Conservation (phyloP, 2,888 invertebrate species). For the Iselma pallidipennis region DNA sequence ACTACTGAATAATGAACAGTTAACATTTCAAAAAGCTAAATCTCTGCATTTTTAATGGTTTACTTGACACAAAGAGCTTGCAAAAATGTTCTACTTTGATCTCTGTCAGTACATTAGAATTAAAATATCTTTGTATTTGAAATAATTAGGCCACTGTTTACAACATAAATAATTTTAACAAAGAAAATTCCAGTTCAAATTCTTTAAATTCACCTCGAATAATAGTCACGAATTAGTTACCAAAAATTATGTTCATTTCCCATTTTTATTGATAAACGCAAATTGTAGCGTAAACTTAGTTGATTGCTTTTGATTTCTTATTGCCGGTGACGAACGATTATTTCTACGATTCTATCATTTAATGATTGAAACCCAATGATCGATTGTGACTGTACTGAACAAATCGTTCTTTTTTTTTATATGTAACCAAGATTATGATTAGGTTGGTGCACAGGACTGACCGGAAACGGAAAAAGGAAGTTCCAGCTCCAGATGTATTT, state of each 20-base stretch:
- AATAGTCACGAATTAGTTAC: too few species aligned
- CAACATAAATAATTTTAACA: slow-evolving; percentile 30
- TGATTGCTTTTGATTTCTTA: neutral
- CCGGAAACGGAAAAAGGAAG: slow-evolving; percentile 26
- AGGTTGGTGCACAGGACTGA: slow-evolving; percentile 14
- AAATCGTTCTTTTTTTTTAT: slow-evolving; percentile 13
- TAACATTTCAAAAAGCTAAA: slow-evolving; percentile 36
- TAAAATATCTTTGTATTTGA: slow-evolving; percentile 33
- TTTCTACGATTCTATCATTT: slow-evolving; percentile 10
- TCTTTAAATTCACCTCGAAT: too few species aligned
- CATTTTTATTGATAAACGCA: neutral
- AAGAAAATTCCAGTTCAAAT: neutral
- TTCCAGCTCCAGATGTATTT: slow-evolving; percentile 21
- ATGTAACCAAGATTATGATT: slow-evolving; percentile 22
- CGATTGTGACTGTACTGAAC: slow-evolving; percentile 9
- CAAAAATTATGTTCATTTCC: neutral
- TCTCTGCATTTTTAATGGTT: slow-evolving; percentile 44
- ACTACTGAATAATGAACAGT: slow-evolving; percentile 40
- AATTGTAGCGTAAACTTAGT: neutral
- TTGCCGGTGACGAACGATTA: slow-evolving; percentile 6
- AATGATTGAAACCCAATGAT: slow-evolving; percentile 14
- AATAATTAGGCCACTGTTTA: slow-evolving; percentile 35
- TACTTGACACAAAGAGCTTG: slow-evolving; percentile 43
- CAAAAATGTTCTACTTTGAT: slow-evolving; percentile 32
- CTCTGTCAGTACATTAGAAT: slow-evolving; percentile 34